Base-by-base conservation (phyloP, 2,888 invertebrate genomes). In the Atherix ibis region DNA sequence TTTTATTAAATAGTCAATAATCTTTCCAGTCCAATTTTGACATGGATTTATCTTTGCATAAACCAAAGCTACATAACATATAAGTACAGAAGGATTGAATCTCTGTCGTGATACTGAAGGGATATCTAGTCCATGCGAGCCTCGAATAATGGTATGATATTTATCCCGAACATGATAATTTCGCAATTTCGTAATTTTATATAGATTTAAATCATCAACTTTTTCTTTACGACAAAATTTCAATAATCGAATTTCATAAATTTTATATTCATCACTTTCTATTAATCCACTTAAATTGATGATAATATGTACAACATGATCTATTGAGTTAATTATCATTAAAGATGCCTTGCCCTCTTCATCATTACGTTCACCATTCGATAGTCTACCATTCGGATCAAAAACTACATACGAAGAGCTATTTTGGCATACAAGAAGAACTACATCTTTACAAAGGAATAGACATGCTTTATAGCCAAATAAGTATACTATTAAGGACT, bases 11-110 rank as follows among this genome's bases (percentile, higher is more conserved):
- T 55, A 53, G 28, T 76, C 76, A 2, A 77, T 50, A 12, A 69
- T 65, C 39, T 67, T 68, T 47, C 67, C 62, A 0, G 65, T 67
- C 77, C 77, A 77, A 34, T 68, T 63, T 33, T 67, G 69, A 0
- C 74, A 68, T 1, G 71, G 69, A 3, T 76, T 73, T 42, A 77
- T 72, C 46, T 72, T 68, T 0, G 73, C 65, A 43, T 77, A 77
- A 0, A 73, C 68, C 54, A 76, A 57, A 3, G 70, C 70, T 5
- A 71, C 64, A 1, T 70, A 56, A 0, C 71, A 64, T 38, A 72
- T 70, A 0, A 75, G 58, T 35, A 76, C 48, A 0, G 74, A 71
- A 42, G 75, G 70, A 34, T 73, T 68, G 43, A 64, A 45, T 17
- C 51, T 50, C 2, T 45, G 44, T 3, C 49, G 46, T 13, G 49